These are phyloP conservation scores for Lampris megalopsis DNA, from an alignment of 2,113 vertebrate species.

Conservation along the genomic window DNA sequence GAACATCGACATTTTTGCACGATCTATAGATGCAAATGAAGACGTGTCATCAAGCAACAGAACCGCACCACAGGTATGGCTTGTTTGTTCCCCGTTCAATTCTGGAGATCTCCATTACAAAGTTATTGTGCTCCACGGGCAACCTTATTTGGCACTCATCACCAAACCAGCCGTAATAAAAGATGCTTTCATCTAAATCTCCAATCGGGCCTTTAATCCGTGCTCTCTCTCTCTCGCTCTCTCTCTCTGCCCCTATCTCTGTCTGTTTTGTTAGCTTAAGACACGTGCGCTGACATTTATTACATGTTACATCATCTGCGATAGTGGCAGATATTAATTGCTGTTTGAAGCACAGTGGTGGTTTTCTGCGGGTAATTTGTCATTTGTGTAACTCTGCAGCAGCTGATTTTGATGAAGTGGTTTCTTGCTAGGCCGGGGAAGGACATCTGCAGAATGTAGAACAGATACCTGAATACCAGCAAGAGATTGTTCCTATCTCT, in stretches of 20 bases:
- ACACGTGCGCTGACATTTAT: slow-evolving; percentile 63
- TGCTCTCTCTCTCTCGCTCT: slow-evolving; percentile 30
- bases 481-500: neutral
- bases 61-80: neutral
- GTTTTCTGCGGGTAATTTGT: slow-evolving; percentile 77
- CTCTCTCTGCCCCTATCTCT: neutral
- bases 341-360: slow-evolving; percentile 67
- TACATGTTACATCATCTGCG: slow-evolving; percentile 57
- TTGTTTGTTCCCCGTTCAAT: neutral
- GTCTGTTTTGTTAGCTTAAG: slow-evolving; percentile 55
- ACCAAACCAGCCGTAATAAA: slow-evolving; percentile 55
- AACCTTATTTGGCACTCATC: slow-evolving; percentile 44
- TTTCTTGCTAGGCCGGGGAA: slow-evolving; percentile 50
- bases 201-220: too few relatives aligned
- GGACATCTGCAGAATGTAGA: slow-evolving; percentile 57
- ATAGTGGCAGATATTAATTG: slow-evolving; percentile 72
- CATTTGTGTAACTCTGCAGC: slow-evolving; percentile 73
- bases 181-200: slow-evolving; percentile 53
- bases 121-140: slow-evolving; percentile 39
- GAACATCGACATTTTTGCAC: neutral
- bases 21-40: neutral
- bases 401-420: slow-evolving; percentile 77
- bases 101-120: slow-evolving; percentile 25
- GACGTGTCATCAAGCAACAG: neutral
- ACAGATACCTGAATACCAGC: slow-evolving; percentile 45